Evolutionary conservation across 2,113 vertebrate species (phyloP).

Genomic region (Penelope pileata): DNA sequence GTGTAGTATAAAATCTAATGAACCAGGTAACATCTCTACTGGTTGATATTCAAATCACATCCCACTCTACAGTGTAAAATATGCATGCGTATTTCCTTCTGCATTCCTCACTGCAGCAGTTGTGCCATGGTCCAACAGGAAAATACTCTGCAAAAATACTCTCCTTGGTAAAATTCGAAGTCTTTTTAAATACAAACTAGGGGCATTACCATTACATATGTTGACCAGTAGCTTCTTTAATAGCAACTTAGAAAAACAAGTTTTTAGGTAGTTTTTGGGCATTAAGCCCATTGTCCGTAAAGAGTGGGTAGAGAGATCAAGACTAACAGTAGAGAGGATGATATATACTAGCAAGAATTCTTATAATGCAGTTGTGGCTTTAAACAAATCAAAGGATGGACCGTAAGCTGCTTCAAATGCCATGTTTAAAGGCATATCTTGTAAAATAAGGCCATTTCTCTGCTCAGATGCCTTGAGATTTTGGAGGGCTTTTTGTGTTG

Average conservation of each 20-base stretch:
- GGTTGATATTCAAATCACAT: background rate
- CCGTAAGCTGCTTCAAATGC: background rate
- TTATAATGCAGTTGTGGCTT: background rate
- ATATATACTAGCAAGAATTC: background rate
- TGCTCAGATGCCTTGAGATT: background rate
- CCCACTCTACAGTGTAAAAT: background rate
- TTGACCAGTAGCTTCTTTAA: background rate
- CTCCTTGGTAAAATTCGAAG: background rate
- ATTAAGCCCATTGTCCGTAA: background rate
- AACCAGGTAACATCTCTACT: background rate
- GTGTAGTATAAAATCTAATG: background rate
- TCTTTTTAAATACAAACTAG: background rate
- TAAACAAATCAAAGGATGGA: background rate
- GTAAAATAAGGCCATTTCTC: background rate
- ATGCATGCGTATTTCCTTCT: background rate
- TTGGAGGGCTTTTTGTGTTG: background rate
- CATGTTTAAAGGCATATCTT: background rate
- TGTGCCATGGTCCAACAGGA: background rate
- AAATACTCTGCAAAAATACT: background rate
- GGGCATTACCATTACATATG: background rate
- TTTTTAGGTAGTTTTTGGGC: background rate
- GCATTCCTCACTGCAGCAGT: background rate
- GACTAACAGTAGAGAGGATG: background rate
- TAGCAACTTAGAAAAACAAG: background rate
- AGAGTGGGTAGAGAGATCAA: background rate